Percentiles rank a stretch among this genome's conserved stretches.
These are phyloP conservation scores for Scaeva pyrastri DNA, from an alignment of 2,888 invertebrate genomes.

Conservation along the genomic window DNA sequence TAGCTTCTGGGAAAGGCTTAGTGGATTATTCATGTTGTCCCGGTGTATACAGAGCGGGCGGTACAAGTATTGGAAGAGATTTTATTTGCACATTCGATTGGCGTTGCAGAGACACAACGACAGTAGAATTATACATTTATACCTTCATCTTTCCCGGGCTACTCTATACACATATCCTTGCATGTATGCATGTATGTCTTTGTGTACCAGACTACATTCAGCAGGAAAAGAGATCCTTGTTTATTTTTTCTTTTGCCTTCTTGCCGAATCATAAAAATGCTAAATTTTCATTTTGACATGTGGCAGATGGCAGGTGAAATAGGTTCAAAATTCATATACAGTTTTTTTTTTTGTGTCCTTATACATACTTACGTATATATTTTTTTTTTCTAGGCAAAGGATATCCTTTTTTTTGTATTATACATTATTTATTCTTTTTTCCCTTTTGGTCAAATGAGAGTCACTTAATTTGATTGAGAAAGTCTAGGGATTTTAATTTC, in stretches of 20 bases:
- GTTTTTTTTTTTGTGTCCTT: constrained; percentile 17
- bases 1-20: constrained; percentile 43
- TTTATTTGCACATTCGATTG: constrained; percentile 72
- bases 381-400: background rate
- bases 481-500: constrained; percentile 59
- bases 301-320: constrained; percentile 74
- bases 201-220: background rate
- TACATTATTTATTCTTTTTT: constrained; percentile 59
- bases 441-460: constrained; percentile 59
- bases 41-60: too few species aligned
- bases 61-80: constrained; percentile 62
- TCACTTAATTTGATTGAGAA: constrained; percentile 71
- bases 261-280: constrained; percentile 69
- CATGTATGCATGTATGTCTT: too few species aligned
- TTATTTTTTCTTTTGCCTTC: too few species aligned
- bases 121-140: background rate
- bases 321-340: constrained; percentile 45
- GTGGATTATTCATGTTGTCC: constrained; percentile 73
- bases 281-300: constrained; percentile 73
- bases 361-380: too few species aligned
- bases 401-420: background rate
- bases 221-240: background rate
- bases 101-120: constrained; percentile 17
- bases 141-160: too few species aligned
- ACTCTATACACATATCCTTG: too few species aligned